Conservation (phyloP, 2,888 invertebrate species). For the Monoplex corrugatus region DNA sequence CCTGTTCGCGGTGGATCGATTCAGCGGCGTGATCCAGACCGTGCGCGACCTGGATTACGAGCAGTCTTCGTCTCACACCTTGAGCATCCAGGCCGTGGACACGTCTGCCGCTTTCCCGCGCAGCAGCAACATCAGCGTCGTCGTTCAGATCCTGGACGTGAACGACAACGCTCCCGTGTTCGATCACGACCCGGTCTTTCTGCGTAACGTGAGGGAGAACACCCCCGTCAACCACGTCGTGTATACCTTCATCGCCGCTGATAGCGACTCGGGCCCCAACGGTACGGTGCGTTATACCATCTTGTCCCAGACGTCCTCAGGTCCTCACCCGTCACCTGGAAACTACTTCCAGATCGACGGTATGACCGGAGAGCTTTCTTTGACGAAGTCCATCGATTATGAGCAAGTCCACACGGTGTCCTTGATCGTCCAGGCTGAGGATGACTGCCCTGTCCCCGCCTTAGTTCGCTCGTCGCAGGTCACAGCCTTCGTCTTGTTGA, state of each 20-base stretch:
- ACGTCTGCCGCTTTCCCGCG: conserved; percentile 94
- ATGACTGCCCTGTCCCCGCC: conserved; percentile 66
- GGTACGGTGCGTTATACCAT: conserved; percentile 76
- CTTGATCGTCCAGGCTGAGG: conserved; percentile 71
- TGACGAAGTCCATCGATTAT: conserved; percentile 71
- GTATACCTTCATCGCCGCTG: conserved; percentile 87
- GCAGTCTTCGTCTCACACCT: conserved; percentile 90
- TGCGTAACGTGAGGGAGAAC: conserved; percentile 73
- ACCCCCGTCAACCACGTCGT: conserved; percentile 67
- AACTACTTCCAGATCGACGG: conserved; percentile 67
- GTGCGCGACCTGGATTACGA: conserved; percentile 93
- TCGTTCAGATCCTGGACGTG: conserved; percentile 90
- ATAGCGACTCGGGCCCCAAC: conserved; percentile 83
- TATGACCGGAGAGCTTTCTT: conserved; percentile 66
- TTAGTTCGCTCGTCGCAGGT: conserved; percentile 65
- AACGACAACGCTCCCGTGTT: conserved; percentile 96
- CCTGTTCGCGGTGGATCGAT: conserved; percentile 94
- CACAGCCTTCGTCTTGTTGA: conserved; percentile 70
- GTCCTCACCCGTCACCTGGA: conserved; percentile 57
- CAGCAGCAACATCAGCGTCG: conserved; percentile 91
- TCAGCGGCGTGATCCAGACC: conserved; percentile 93
- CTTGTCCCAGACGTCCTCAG: conserved; percentile 55
- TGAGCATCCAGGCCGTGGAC: conserved; percentile 94
- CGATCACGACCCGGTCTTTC: conserved; percentile 90
- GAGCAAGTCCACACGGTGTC: conserved; percentile 67